Conservation (phyloP, 2,113 vertebrate genomes). For the Zosterops hypoxanthus region DNA sequence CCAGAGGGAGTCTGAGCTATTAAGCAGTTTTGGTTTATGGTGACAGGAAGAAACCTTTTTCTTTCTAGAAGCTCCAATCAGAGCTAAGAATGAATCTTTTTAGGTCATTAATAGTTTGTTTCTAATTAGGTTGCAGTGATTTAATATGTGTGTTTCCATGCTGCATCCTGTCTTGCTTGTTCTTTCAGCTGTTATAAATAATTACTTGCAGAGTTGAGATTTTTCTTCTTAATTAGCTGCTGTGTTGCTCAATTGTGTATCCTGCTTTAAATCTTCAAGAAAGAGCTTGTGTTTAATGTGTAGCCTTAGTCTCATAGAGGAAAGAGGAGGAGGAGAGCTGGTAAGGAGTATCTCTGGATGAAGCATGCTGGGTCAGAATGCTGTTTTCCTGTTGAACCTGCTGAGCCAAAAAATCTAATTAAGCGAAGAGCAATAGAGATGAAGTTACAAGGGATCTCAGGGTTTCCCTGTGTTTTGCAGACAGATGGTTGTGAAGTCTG, state of each 20-base stretch:
- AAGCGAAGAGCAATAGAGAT: not conserved
- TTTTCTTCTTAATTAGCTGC: constrained; percentile 31
- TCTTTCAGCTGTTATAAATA: not conserved
- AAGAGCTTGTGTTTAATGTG: not conserved
- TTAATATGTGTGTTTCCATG: not conserved
- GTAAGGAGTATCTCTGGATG: not conserved
- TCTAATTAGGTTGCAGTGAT: constrained; percentile 18
- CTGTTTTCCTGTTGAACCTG: not conserved
- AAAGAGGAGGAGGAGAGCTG: not conserved
- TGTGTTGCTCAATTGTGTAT: not conserved
- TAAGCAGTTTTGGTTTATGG: not conserved
- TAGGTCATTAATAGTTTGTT: not conserved
- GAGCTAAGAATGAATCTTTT: constrained; percentile 17
- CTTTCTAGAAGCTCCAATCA: constrained; percentile 16
- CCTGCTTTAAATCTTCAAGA: not conserved
- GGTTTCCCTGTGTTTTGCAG: not conserved
- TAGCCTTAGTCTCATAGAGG: not conserved
- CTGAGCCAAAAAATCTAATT: not conserved
- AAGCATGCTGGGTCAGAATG: not conserved
- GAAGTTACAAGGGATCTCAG: not conserved
- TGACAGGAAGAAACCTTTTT: not conserved
- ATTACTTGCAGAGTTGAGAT: not conserved
- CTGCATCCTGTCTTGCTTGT: not conserved
- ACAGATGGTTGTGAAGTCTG: not conserved
- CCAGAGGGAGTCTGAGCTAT: constrained; percentile 39